Conservation (phyloP, 2,797 vertebrate species). For the Xyrichtys novacula region DNA sequence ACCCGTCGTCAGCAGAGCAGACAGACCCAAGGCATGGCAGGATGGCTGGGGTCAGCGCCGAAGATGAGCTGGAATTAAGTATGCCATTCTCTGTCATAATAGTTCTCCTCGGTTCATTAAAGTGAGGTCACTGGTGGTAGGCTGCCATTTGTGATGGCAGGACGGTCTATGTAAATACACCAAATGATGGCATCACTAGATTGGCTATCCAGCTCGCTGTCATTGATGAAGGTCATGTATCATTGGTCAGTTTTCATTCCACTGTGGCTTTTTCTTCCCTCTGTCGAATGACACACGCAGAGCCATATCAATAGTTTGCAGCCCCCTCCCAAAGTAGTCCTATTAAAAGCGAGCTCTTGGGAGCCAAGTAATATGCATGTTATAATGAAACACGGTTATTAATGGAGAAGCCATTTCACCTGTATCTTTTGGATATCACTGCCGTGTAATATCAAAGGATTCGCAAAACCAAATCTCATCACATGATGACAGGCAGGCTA, state of each 20-base stretch:
- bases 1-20: conserved; percentile 90
- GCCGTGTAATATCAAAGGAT: conserved; percentile 88
- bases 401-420: conserved; percentile 88
- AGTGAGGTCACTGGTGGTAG: conserved; percentile 90
- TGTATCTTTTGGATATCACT: conserved; percentile 88
- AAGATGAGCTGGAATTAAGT: conserved; percentile 99
- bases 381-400: conserved; percentile 92
- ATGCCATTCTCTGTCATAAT: conserved; percentile 97
- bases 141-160: conserved; percentile 77
- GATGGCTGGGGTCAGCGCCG: conserved; percentile 88
- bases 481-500: conserved; percentile 82
- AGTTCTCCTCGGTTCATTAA: conserved; percentile 96
- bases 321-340: conserved; percentile 77
- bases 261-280: conserved; percentile 56
- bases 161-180: conserved; percentile 86
- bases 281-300: conserved; percentile 74
- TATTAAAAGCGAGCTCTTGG: conserved; percentile 88
- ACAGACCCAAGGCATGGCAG: conserved; percentile 92
- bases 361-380: conserved; percentile 90
- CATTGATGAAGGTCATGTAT: conserved; percentile 87
- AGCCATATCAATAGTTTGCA: conserved; percentile 81
- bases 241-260: conserved; percentile 85
- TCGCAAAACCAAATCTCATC: conserved; percentile 85
- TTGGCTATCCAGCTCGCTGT: conserved; percentile 73
- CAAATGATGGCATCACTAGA: conserved; percentile 68